A percentile compares a stretch with the other conserved stretches of the same genome.
Evolutionary conservation across 2,888 invertebrate species (phyloP).

Genomic region (Yponomeuta malinellus): DNA sequence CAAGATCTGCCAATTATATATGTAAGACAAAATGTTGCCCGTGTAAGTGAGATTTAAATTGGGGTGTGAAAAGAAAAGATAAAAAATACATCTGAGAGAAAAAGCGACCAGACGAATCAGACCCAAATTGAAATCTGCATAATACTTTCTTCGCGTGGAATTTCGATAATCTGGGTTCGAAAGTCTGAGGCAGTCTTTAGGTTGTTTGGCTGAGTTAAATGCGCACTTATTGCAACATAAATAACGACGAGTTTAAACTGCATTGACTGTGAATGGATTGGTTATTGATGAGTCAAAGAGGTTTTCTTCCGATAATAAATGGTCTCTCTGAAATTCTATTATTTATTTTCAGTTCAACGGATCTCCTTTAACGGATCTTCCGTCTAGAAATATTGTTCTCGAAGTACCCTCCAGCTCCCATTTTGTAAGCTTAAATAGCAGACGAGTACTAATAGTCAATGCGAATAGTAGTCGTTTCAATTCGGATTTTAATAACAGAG

Average conservation of each 20-base stretch:
- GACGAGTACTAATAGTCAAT: not conserved
- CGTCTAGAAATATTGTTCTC: not conserved
- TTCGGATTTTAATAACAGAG: no score
- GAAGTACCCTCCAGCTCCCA: not conserved
- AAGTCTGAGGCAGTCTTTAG: no score
- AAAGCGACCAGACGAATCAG: conserved; percentile 3
- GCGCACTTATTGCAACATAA: not conserved
- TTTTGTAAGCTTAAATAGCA: not conserved
- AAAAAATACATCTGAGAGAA: not conserved
- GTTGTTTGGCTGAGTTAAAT: no score
- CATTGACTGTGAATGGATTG: not conserved
- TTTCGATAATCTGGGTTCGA: not conserved
- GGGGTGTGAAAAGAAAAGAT: not conserved
- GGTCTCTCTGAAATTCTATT: conserved; percentile 4
- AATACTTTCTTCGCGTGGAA: not conserved
- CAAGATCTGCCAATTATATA: no score
- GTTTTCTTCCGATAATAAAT: not conserved
- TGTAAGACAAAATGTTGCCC: no score
- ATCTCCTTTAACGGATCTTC: not conserved
- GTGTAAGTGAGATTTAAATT: no score
- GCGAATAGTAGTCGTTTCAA: no score
- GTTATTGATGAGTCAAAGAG: not conserved
- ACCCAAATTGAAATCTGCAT: conserved; percentile 6
- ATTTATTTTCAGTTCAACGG: conserved; percentile 3
- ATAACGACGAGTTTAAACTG: not conserved